Percentiles rank a stretch among this genome's conserved stretches.
Conservation (phyloP, 2,797 vertebrate species). For the Hybognathus amarus region DNA sequence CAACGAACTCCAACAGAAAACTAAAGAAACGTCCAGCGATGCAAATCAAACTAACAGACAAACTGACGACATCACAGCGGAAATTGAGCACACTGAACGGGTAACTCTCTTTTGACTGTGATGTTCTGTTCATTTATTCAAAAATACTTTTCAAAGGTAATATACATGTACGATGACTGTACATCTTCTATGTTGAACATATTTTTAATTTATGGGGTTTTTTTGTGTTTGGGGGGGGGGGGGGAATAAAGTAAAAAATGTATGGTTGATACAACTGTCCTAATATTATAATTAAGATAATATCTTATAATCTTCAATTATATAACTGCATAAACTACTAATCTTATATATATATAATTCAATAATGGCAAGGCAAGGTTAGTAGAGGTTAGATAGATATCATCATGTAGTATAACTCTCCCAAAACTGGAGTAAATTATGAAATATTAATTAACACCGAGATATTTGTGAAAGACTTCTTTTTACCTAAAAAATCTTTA, state of each 20-base stretch:
- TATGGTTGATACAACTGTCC: neutral
- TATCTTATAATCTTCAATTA: too few relatives aligned
- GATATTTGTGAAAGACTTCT: too few relatives aligned
- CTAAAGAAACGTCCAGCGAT: conserved; percentile 72
- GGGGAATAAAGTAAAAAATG: neutral
- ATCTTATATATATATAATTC: too few relatives aligned
- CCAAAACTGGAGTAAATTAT: too few relatives aligned
- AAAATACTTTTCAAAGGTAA: neutral
- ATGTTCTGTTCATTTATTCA: neutral
- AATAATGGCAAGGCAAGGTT: too few relatives aligned
- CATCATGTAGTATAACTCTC: neutral
- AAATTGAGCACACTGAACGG: conserved; percentile 82
- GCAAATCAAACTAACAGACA: conserved; percentile 72
- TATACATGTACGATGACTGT: neutral
- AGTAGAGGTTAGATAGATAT: neutral
- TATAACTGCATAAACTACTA: too few relatives aligned
- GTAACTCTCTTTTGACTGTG: conserved; percentile 65
- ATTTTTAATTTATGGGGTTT: neutral
- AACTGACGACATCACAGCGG: conserved; percentile 68
- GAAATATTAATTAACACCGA: too few relatives aligned
- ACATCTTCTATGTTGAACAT: neutral
- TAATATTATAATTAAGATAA: neutral
- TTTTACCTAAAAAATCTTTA: too few relatives aligned
- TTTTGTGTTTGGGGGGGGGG: too few relatives aligned
- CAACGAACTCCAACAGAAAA: conserved; percentile 81